Conservation (phyloP, 2,113 vertebrate genomes). For the Colius striatus region DNA sequence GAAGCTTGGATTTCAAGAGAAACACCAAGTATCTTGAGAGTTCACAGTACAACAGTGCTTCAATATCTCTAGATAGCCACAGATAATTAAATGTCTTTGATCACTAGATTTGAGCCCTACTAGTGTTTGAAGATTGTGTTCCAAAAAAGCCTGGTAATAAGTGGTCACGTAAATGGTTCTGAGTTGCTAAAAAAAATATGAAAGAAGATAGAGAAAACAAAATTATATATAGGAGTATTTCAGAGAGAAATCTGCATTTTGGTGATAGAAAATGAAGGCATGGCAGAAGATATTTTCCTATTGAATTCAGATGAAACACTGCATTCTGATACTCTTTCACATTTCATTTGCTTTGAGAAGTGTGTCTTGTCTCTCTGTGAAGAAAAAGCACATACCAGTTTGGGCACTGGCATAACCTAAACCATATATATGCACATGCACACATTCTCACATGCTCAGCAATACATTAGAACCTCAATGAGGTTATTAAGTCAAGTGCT, state of each 20-base stretch:
- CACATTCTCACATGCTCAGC: not conserved
- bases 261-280: not conserved
- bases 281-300: not conserved
- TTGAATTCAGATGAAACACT: not conserved
- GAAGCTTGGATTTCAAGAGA: not conserved
- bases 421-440: no score
- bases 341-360: not conserved
- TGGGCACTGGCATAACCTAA: not conserved
- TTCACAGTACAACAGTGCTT: not conserved
- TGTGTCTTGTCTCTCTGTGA: not conserved
- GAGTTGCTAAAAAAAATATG: not conserved
- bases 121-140: not conserved
- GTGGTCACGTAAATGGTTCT: not conserved
- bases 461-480: not conserved
- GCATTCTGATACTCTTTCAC: not conserved
- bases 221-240: not conserved
- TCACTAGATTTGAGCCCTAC: not conserved
- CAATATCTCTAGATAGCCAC: not conserved
- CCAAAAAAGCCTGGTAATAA: not conserved
- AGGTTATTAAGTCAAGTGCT: not conserved
- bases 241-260: not conserved
- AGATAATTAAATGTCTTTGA: constrained; percentile 21
- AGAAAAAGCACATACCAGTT: not conserved
- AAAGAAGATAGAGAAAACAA: not conserved
- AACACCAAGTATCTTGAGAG: not conserved